Percentiles rank a stretch among this genome's conserved stretches.
Evolutionary conservation across 2,113 vertebrate species (phyloP).

Genomic region (Connochaetes taurinus): DNA sequence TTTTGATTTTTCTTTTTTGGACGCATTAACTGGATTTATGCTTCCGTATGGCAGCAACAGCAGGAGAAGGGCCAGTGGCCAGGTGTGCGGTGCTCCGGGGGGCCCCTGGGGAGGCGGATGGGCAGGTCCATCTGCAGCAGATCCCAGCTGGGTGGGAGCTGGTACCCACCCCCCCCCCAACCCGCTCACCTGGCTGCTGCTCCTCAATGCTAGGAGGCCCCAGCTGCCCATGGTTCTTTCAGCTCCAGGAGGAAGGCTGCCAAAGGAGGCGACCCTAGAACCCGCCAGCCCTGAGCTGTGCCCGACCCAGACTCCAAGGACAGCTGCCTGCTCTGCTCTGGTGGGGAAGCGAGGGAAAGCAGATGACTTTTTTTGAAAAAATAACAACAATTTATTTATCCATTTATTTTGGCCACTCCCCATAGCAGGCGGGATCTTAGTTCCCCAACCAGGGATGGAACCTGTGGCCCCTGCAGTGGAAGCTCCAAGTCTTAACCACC

Average conservation of each 20-base stretch:
- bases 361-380: not conserved
- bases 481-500: not conserved
- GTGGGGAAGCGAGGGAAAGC: not conserved
- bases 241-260: not conserved
- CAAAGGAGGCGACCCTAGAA: too few species aligned
- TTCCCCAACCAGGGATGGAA: not conserved
- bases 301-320: not conserved
- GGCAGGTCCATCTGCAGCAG: not conserved
- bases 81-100: not conserved
- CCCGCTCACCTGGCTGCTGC: not conserved
- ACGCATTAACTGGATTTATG: slow-evolving; percentile 67
- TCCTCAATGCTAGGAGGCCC: not conserved
- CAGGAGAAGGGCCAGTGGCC: fast-evolving
- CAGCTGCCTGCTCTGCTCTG: not conserved
- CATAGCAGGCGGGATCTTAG: not conserved
- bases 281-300: not conserved
- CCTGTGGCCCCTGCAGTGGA: not conserved
- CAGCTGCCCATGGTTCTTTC: not conserved
- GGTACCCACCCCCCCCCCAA: fast-evolving
- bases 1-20: slow-evolving; percentile 78
- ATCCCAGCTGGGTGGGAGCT: not conserved
- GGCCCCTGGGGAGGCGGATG: not conserved
- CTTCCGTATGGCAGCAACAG: not conserved
- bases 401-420: not conserved
- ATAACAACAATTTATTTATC: not conserved